phyloP scores from a whole-genome alignment of 2,888 invertebrate genomes.

The Ornithoptera priamus region DNA sequence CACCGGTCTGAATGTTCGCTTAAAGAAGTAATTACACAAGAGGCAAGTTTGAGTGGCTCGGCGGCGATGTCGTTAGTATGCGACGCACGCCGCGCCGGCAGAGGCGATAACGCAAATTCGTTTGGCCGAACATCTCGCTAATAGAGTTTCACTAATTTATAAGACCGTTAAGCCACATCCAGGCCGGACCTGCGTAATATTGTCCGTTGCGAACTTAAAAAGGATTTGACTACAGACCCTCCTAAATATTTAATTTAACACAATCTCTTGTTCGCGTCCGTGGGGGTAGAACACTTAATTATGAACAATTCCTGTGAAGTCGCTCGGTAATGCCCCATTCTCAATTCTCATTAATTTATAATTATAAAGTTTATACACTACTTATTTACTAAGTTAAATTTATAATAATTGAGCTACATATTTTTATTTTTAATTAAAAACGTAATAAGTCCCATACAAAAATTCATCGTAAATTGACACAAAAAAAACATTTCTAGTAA shows the following conservation, averaged over 20 bases:
- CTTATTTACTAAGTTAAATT: no score
- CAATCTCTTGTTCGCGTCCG: conserved; percentile 59
- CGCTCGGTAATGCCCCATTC: not conserved
- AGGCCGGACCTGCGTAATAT: conserved; percentile 63
- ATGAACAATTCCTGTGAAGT: conserved; percentile 57
- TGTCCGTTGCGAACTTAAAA: conserved; percentile 70
- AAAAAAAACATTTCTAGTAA: no score
- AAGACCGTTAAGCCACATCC: conserved; percentile 70
- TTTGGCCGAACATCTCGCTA: conserved; percentile 78
- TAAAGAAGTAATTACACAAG: conserved; percentile 77
- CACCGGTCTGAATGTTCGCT: conserved; percentile 58
- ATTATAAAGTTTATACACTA: no score
- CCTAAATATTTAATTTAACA: conserved; percentile 68
- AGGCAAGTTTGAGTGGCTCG: conserved; percentile 64
- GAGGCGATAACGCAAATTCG: conserved; percentile 80
- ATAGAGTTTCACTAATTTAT: conserved; percentile 81
- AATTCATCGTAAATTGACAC: no score
- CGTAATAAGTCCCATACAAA: no score
- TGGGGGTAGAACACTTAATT: conserved; percentile 63
- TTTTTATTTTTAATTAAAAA: no score
- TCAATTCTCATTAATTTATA: not conserved
- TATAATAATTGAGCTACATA: no score
- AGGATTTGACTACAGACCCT: conserved; percentile 72
- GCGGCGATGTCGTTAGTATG: conserved; percentile 67
- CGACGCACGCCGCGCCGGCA: conserved; percentile 62